Base-by-base conservation (phyloP, 2,113 vertebrate species). In the Mustelus asterias region DNA sequence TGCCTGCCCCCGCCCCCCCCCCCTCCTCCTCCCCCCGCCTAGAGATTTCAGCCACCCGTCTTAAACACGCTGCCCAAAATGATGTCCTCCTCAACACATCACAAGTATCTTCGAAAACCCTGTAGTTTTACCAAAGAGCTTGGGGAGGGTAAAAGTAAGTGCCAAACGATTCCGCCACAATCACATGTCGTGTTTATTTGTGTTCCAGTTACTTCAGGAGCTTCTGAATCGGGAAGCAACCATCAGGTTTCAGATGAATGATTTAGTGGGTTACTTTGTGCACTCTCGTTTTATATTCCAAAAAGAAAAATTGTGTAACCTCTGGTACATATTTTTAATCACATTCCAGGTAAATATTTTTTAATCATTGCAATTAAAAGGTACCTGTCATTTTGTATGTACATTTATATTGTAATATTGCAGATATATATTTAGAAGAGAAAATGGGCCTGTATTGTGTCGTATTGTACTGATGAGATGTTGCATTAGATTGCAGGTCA, bases 351-450 rank as follows among this genome's bases (percentile, higher is more conserved):
- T 26, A 44, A 70, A 76, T 29, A 95, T 72, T 72, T 90, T 54
- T 95, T 95, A 95, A 95, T 72, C 60, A 93, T 95, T 95, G 41
- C 37, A 72, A 95, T 95, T 26, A 54, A 95, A 95, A 48, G 24
- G 48, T 54, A 48, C 54, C 24, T 95, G 67, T 72, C 48, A 70
- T 94, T 94, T 94, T 94, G 93, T 94, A 94, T 95, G 94, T 95
- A 95, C 94, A 44, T 95, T 95, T 95, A 72, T 72, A 72, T 44
- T 70, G 94, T 95, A 70, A 76, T 48, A 95, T 95, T 72, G 41
- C 24, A 95, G 67, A 95, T 70, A 76, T 70, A 76, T 95, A 72
- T 95, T 95, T 95, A 95, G 72, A 86, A 95, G 44, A 95, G 69
- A 72, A 67, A 95, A 95, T 69, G 63, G 93, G 67, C 44, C 65